These are phyloP conservation scores for Cardiocondyla obscurior DNA, from an alignment of 1,140 invertebrate genomes.

Conservation along the genomic window DNA sequence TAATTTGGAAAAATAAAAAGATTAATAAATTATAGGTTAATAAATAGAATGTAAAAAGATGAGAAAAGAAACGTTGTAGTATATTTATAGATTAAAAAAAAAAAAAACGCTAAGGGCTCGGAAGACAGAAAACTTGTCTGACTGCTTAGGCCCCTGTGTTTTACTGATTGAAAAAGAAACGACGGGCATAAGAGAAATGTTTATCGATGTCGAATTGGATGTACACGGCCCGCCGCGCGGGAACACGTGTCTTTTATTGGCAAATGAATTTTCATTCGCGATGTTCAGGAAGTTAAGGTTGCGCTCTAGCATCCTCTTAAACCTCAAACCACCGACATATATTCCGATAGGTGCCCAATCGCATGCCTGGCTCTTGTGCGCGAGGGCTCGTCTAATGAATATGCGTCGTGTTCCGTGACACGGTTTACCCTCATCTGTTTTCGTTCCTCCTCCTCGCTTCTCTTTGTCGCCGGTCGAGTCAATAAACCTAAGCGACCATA, in stretches of 20 bases:
- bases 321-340: conserved; percentile 11
- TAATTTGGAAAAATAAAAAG: not conserved
- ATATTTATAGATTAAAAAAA: not conserved
- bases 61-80: not conserved
- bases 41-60: not conserved
- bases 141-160: not conserved
- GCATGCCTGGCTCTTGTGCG: conserved; percentile 40
- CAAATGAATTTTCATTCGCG: conserved; percentile 44
- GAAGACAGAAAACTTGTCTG: not conserved
- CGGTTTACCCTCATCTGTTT: conserved; percentile 50
- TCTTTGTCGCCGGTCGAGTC: conserved; percentile 60
- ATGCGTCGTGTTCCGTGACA: conserved; percentile 72
- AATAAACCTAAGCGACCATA: conserved; percentile 82
- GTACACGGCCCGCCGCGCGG: not conserved
- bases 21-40: not conserved
- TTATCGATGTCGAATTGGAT: conserved; percentile 24
- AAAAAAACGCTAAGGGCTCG: not conserved
- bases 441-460: not conserved
- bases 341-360: conserved; percentile 48
- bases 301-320: not conserved
- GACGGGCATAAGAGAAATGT: conserved; percentile 6
- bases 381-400: conserved; percentile 74
- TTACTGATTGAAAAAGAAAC: conserved; percentile 37
- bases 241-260: conserved; percentile 50
- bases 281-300: conserved; percentile 20